A percentile compares a stretch with the other conserved stretches of the same genome.
phyloP scores from a whole-genome alignment of 1,140 invertebrate genomes.

The Zaprionus gabonicus region DNA sequence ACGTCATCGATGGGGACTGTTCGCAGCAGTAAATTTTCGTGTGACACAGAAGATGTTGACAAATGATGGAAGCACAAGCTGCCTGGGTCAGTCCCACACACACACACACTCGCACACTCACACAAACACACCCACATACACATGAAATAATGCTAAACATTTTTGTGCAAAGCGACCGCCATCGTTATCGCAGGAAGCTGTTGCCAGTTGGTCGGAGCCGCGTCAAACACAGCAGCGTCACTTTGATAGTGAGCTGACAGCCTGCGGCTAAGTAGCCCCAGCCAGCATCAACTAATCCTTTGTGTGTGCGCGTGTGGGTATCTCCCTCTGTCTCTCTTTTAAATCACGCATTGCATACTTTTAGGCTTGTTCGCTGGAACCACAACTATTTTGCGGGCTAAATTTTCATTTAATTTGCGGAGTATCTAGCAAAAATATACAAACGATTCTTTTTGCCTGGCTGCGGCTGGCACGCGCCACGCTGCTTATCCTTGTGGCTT shows the following conservation, averaged over 20 bases:
- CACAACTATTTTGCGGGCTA: constrained; percentile 43
- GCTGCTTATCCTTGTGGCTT: background rate
- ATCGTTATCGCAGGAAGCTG: constrained; percentile 38
- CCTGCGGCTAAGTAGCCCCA: constrained; percentile 13
- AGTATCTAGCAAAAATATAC: constrained; percentile 19
- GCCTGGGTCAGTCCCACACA: constrained; percentile 17
- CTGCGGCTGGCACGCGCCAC: constrained; percentile 1
- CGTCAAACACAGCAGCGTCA: constrained; percentile 35
- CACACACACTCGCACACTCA: constrained; percentile 34
- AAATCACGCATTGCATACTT: background rate
- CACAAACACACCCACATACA: constrained; percentile 9
- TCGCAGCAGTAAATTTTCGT: background rate
- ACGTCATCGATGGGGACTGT: constrained; percentile 4
- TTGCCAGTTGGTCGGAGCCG: constrained; percentile 30
- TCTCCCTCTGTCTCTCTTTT: background rate
- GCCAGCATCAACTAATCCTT: constrained; percentile 31
- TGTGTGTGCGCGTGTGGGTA: constrained; percentile 2
- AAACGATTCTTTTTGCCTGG: background rate
- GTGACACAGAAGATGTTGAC: constrained; percentile 50
- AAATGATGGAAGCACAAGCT: constrained; percentile 60
- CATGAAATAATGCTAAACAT: constrained; percentile 14
- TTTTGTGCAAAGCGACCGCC: constrained; percentile 35
- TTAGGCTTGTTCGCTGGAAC: constrained; percentile 2
- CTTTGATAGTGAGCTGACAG: constrained; percentile 50
- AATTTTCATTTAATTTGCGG: constrained; percentile 31